These are phyloP conservation scores for Tetraodon nigroviridis DNA, from an alignment of 2,113 vertebrate genomes.

Conservation along the genomic window DNA sequence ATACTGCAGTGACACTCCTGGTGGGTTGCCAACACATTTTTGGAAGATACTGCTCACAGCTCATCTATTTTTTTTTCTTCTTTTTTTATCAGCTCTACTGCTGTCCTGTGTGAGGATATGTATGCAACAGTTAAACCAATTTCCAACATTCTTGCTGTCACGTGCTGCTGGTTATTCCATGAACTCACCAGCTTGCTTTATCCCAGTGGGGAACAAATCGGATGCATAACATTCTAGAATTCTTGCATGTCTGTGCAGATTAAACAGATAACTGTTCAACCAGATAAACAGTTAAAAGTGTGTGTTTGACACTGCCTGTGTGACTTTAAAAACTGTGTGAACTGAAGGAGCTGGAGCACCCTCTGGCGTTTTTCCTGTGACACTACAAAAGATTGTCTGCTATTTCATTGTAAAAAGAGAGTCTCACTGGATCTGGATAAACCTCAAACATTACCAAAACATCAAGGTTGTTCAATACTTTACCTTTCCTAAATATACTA, in stretches of 20 bases:
- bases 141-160: not conserved
- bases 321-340: no score
- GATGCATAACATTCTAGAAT: not conserved
- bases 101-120: not conserved
- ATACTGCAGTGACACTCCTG: slow-evolving; percentile 62
- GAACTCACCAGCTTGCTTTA: not conserved
- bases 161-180: not conserved
- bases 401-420: no score
- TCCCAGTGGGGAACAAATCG: not conserved
- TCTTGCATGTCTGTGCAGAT: slow-evolving; percentile 26
- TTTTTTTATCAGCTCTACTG: not conserved
- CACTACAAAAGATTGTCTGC: no score
- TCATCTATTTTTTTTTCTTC: slow-evolving; percentile 1
- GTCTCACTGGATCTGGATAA: no score
- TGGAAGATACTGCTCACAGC: slow-evolving; percentile 28
- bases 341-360: no score
- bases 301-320: not conserved
- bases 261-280: slow-evolving; percentile 2
- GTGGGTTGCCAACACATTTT: slow-evolving; percentile 33
- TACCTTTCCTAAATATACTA: not conserved
- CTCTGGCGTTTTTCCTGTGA: no score
- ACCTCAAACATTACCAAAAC: no score
- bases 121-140: not conserved
- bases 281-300: not conserved
- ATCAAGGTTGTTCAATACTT: not conserved